Evolutionary conservation across 2,888 invertebrate species (phyloP), one percentile per base, ranked within the genome.

Genomic region (Leptinotarsa tumamoca): DNA sequence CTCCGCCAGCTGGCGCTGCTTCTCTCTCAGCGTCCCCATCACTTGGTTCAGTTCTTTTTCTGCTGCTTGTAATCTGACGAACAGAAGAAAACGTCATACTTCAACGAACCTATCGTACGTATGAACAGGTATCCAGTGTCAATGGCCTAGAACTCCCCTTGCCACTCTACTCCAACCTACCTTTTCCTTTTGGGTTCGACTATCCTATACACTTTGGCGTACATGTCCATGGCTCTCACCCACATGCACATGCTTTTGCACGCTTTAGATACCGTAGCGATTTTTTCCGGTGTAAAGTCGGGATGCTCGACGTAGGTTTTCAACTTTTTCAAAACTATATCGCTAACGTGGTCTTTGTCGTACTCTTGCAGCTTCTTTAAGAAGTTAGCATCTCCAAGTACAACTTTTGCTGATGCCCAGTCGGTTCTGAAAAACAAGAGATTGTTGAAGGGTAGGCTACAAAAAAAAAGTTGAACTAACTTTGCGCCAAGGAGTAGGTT

Each of bases 181-280:
- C 92, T 93, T 78, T 93, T 90, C 72, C 95, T 92, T 88, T 98
- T 98, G 0, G 97, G 97, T 85, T 96, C 96, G 2, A 98, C 97
- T 10, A 96, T 92, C 86, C 93, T 92, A 87, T 93, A 96, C 0
- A 97, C 94, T 88, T 95, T 95, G 0, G 96, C 94, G 86, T 97
- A 98, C 85, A 94, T 93, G 83, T 97, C 96, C 80, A 98, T 94
- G 0, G 98, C 97, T 85, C 94, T 91, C 10, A 97, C 97, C 98
- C 98, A 98, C 87, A 97, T 91, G 82, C 97, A 96, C 89, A 98
- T 93, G 13, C 96, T 97, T 82, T 94, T 94, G 85, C 97, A 96
- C 0, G 96, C 97, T 91, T 95, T 93, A 4, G 94, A 95, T 7
- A 95, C 96, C 86, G 94, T 96, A 49, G 94, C 95, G 1, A 98